Evolutionary conservation across 2,797 vertebrate genomes (phyloP), one percentile per base, ranked within the genome.

Genomic region (Sebastiscus albofasciatus): DNA sequence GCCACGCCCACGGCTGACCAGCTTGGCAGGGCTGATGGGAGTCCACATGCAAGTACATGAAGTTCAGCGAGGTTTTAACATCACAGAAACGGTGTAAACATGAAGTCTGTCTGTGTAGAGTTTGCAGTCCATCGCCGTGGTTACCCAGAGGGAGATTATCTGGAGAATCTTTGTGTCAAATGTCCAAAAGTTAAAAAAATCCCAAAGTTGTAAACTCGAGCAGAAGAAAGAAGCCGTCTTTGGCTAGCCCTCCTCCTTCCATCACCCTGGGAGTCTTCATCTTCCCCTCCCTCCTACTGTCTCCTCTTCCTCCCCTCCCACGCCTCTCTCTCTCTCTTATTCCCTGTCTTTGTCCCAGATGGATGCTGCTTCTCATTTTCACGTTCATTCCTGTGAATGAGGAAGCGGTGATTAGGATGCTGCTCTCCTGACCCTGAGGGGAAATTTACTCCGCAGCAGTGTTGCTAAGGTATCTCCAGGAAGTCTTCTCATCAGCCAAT

Each of bases 401-500:
- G 33, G 58, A 73, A 72, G 69, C 66, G 20, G 71, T 83, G 80
- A 84, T 91, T 84, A 83, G 2, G 4, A 61, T 68, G 46, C 76
- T 14, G 54, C 72, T 83, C 71, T 66, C 75, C 82, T 75, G 69
- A 75, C 71, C 83, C 67, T 27, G 0, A 54, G 80, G 85, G 84
- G 66, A 20, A 39, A 71, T 67, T 27, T 31, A 33, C 58, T 77
- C 22, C 2, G 81, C 58, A 36, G 77, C 75, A 33, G 76, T 80
- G 85, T 87, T 90, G 88, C 82, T 82, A 82, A 81, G 86, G 84
- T 62, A 60, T 88, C 79, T 77, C 72, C 31, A 65, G 83, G 75
- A 87, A 76, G 76, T 55, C 67, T 78, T 65, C 64, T 72, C 73
- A 65, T 77, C 70, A 34, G 27, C 82, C 85, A 87, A 82, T 91